Percentiles rank a stretch among this genome's conserved stretches.
phyloP scores from a whole-genome alignment of 1,140 invertebrate species.

The Leptinotarsa texana region DNA sequence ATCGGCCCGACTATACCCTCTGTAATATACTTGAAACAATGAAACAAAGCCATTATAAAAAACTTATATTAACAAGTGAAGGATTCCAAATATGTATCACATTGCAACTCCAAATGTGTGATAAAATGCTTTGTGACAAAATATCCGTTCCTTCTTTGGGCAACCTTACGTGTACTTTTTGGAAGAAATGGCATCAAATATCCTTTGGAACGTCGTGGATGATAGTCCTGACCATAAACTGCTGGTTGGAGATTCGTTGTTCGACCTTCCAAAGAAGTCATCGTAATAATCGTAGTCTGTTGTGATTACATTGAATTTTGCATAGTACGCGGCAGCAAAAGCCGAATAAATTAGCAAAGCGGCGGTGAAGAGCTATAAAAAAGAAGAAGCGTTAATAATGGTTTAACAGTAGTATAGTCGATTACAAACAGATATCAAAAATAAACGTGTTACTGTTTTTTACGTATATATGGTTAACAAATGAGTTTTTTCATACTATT shows the following conservation, averaged over 20 bases:
- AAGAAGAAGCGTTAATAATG: constrained; percentile 21
- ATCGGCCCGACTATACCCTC: no score
- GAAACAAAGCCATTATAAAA: background rate
- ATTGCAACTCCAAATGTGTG: background rate
- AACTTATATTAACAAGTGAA: background rate
- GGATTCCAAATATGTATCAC: background rate
- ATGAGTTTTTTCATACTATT: no score
- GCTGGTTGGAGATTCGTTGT: constrained; percentile 37
- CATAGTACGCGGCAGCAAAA: constrained; percentile 82
- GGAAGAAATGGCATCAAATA: constrained; percentile 53
- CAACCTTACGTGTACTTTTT: constrained; percentile 49
- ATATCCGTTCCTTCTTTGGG: background rate
- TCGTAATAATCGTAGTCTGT: constrained; percentile 72
- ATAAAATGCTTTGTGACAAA: background rate
- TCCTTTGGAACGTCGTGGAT: constrained; percentile 51
- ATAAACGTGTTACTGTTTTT: no score
- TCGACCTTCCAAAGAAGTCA: constrained; percentile 58
- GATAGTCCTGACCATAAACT: constrained; percentile 51
- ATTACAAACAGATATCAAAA: background rate
- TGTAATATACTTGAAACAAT: background rate
- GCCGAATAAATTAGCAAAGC: constrained; percentile 78
- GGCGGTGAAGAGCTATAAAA: constrained; percentile 73
- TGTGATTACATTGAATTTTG: constrained; percentile 78
- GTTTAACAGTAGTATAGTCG: background rate
- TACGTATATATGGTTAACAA: no score